Percentiles rank a stretch among this genome's conserved stretches.
Conservation (phyloP, 2,113 vertebrate species). For the Pogonocichla stellata region DNA sequence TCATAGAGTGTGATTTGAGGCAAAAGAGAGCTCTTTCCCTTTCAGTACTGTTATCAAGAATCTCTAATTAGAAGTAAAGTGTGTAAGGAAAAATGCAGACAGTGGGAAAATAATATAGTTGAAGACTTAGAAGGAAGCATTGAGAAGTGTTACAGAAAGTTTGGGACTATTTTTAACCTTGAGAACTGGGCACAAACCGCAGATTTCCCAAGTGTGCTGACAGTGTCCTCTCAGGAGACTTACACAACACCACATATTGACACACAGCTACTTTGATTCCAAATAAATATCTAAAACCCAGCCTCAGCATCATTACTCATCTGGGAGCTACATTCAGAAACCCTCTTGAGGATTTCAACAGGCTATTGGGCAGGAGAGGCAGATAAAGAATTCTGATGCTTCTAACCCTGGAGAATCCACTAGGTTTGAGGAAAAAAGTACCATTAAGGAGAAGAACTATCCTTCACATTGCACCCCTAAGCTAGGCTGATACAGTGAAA, state of each 20-base stretch:
- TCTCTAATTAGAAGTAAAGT: conserved; percentile 4
- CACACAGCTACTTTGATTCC: not conserved
- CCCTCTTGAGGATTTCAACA: not conserved
- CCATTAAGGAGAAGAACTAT: conserved; percentile 10
- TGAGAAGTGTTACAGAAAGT: not conserved
- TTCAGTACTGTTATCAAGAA: not conserved
- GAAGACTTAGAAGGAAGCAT: not conserved
- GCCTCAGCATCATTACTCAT: conserved; percentile 28
- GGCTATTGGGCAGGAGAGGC: not conserved
- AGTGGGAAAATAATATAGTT: not conserved
- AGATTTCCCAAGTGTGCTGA: not conserved
- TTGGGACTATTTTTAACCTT: not conserved
- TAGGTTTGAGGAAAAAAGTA: not conserved
- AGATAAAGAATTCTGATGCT: conserved; percentile 37
- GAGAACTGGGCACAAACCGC: not conserved
- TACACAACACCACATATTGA: not conserved
- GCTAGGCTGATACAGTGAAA: not conserved
- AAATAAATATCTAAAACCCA: not conserved
- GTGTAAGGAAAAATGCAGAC: not conserved
- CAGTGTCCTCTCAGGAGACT: not conserved
- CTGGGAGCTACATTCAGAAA: conserved; percentile 18
- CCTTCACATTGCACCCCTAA: not conserved
- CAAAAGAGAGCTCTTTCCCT: not conserved
- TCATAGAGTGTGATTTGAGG: not conserved
- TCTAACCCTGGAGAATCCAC: conserved; percentile 23